Percentiles rank a stretch among this genome's conserved stretches.
Conservation (phyloP, 2,113 vertebrate genomes). For the Cheirogaleus medius region DNA sequence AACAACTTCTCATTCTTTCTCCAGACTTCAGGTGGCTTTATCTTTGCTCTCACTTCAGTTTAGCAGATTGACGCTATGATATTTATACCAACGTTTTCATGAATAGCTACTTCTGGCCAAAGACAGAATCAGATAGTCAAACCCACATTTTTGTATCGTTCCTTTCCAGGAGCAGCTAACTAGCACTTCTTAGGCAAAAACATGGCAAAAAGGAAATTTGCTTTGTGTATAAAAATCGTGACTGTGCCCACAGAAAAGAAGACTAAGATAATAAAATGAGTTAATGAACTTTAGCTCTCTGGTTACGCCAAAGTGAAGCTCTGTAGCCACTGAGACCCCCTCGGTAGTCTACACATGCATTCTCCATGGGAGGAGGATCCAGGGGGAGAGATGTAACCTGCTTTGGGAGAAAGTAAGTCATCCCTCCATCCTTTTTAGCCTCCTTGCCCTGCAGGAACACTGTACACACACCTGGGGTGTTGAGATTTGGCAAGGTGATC, state of each 20-base stretch:
- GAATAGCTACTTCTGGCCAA: constrained; percentile 23
- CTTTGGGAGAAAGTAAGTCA: constrained; percentile 57
- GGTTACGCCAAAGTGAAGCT: not conserved
- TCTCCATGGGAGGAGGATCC: not conserved
- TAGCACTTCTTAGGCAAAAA: not conserved
- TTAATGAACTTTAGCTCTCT: not conserved
- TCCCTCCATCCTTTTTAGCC: not conserved
- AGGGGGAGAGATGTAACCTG: not conserved
- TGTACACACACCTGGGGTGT: constrained; percentile 79
- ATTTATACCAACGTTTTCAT: not conserved
- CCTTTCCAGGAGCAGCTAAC: not conserved
- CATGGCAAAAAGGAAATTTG: not conserved
- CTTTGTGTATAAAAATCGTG: not conserved
- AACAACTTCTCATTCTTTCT: constrained; percentile 57
- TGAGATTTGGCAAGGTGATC: constrained; percentile 82
- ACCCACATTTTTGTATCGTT: not conserved
- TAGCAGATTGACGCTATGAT: not conserved
- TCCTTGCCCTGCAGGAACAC: constrained; percentile 69
- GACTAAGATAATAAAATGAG: constrained; percentile 12
- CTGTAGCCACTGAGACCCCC: not conserved
- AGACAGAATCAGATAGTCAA: not conserved
- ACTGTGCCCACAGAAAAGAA: not conserved
- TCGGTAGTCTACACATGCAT: not conserved
- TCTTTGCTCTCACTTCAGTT: constrained; percentile 1
- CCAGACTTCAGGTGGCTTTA: constrained; percentile 58